These are phyloP conservation scores for Caracal caracal DNA, from an alignment of 2,113 vertebrate species.

Conservation along the genomic window DNA sequence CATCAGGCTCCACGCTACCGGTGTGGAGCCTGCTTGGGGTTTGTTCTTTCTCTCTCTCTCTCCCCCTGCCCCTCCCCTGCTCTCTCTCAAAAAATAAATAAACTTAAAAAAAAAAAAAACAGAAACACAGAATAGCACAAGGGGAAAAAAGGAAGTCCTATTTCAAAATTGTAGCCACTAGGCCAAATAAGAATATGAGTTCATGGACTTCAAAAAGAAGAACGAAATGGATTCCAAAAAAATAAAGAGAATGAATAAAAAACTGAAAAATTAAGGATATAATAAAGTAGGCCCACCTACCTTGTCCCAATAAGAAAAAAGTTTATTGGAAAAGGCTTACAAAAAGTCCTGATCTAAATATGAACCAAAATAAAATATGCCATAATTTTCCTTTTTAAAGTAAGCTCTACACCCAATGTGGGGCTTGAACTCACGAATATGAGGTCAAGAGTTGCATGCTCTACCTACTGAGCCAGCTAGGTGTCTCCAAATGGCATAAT, in stretches of 20 bases:
- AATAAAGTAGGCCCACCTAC: not conserved
- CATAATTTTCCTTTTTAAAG: not conserved
- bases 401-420: not conserved
- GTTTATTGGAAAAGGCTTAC: not conserved
- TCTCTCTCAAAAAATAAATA: no score
- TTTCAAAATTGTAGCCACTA: not conserved
- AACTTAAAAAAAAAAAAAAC: not conserved
- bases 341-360: not conserved
- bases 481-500: not conserved
- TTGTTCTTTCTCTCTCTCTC: no score
- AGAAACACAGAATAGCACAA: not conserved
- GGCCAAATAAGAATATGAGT: not conserved
- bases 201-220: not conserved
- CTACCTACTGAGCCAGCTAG: not conserved
- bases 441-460: not conserved
- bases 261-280: not conserved
- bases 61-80: no score
- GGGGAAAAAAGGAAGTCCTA: not conserved
- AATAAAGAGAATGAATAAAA: not conserved
- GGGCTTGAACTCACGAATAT: not conserved
- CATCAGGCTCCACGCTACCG: no score
- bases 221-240: not conserved
- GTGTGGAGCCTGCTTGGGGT: no score
- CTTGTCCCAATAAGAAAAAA: not conserved
- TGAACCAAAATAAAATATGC: slow-evolving; percentile 12